Evolutionary conservation across 1,140 invertebrate genomes (phyloP).

Genomic region (Acromyrmex echinatior): DNA sequence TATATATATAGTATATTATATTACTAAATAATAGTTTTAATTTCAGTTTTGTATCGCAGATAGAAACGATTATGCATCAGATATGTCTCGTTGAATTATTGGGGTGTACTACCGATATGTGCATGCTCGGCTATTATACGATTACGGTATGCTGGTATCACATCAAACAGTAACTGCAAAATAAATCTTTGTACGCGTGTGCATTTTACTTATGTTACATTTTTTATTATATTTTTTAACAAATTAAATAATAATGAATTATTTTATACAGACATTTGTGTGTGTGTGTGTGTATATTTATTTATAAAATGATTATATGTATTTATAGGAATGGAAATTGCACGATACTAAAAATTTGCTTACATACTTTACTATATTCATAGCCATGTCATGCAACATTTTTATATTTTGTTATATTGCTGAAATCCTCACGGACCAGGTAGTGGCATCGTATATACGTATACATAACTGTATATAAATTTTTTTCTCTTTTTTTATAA

Average conservation of each 20-base stretch:
- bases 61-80: constrained; percentile 75
- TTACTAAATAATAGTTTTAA: not conserved
- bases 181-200: constrained; percentile 1
- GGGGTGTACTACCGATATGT: constrained; percentile 78
- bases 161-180: not conserved
- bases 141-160: constrained; percentile 68
- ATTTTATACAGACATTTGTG: not conserved
- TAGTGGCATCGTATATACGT: constrained; percentile 35
- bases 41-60: constrained; percentile 72
- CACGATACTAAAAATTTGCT: constrained; percentile 40
- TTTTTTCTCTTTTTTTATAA: not conserved
- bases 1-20: not conserved
- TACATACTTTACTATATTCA: constrained; percentile 53
- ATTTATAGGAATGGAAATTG: constrained; percentile 71
- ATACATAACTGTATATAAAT: not conserved
- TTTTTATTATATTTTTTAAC: not conserved
- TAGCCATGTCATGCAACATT: constrained; percentile 73
- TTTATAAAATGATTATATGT: not conserved
- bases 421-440: constrained; percentile 72
- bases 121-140: constrained; percentile 78
- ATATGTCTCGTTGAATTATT: constrained; percentile 78
- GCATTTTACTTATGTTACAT: not conserved
- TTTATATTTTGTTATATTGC: constrained; percentile 77
- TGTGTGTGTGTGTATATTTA: too few relatives aligned
- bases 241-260: constrained; percentile 1